Conservation (phyloP, 1,140 invertebrate genomes). For the Saxidomus purpurata region DNA sequence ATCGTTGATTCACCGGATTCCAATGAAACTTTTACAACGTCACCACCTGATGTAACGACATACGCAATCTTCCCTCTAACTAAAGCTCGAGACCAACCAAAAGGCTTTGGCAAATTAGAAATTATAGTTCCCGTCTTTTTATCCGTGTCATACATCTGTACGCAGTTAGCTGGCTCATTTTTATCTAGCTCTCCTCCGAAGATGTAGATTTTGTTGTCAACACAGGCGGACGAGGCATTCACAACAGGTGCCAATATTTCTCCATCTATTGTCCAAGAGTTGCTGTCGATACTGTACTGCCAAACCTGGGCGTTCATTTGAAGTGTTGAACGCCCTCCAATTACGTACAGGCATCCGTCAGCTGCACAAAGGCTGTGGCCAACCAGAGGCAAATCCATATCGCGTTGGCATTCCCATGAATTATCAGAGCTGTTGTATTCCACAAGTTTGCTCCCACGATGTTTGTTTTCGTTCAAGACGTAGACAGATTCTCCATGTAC, state of each 20-base stretch:
- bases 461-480: not conserved
- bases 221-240: slow-evolving; percentile 19
- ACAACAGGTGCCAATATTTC: slow-evolving; percentile 43
- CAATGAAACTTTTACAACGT: slow-evolving; percentile 30
- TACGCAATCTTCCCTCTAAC: slow-evolving; percentile 4
- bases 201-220: slow-evolving; percentile 42
- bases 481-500: slow-evolving; percentile 25
- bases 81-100: slow-evolving; percentile 23
- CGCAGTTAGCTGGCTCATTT: slow-evolving; percentile 15
- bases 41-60: slow-evolving; percentile 30
- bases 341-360: slow-evolving; percentile 38
- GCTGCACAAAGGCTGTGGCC: slow-evolving; percentile 22
- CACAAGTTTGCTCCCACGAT: not conserved
- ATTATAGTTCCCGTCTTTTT: slow-evolving; percentile 3
- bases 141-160: slow-evolving; percentile 34
- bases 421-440: not conserved
- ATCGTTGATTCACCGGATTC: not conserved
- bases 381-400: not conserved
- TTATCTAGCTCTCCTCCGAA: slow-evolving; percentile 13
- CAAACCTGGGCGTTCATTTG: slow-evolving; percentile 23
- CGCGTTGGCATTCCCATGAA: not conserved
- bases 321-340: slow-evolving; percentile 11
- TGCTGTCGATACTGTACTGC: slow-evolving; percentile 22
- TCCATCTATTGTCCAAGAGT: slow-evolving; percentile 26
- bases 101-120: slow-evolving; percentile 9